phyloP scores from a whole-genome alignment of 2,797 vertebrate genomes.

The Lithobates sylvaticus region DNA sequence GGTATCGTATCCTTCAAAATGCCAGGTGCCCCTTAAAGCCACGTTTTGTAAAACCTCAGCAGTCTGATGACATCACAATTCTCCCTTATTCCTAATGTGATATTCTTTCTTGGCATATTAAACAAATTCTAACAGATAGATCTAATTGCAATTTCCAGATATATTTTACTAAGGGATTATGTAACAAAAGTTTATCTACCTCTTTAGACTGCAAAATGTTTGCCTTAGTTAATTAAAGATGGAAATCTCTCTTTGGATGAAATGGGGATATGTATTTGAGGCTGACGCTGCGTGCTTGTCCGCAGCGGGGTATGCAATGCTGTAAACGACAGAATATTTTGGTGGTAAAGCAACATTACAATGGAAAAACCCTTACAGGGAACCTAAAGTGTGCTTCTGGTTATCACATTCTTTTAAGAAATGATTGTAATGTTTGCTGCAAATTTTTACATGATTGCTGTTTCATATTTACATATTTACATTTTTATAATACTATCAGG shows the following conservation, averaged over 20 bases:
- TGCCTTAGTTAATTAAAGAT: slow-evolving; percentile 48
- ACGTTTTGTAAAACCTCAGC: neutral
- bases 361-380: neutral
- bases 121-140: slow-evolving; percentile 2
- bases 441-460: no score
- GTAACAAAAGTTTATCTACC: slow-evolving; percentile 23
- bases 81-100: slow-evolving; percentile 10
- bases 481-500: no score
- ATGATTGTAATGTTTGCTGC: no score
- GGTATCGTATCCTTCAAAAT: neutral
- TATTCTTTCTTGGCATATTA: neutral
- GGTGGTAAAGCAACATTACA: neutral
- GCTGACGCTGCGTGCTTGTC: neutral
- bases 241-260: slow-evolving; percentile 37
- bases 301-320: neutral
- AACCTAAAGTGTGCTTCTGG: no score
- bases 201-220: slow-evolving; percentile 33
- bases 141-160: slow-evolving; percentile 22
- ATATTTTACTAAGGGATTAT: slow-evolving; percentile 33
- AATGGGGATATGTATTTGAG: slow-evolving; percentile 21
- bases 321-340: neutral
- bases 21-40: neutral
- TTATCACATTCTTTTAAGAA: no score
- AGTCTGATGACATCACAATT: neutral
- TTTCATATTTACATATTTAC: no score